Evolutionary conservation across 2,888 invertebrate species (phyloP).

Genomic region (Ectemnius continuus): DNA sequence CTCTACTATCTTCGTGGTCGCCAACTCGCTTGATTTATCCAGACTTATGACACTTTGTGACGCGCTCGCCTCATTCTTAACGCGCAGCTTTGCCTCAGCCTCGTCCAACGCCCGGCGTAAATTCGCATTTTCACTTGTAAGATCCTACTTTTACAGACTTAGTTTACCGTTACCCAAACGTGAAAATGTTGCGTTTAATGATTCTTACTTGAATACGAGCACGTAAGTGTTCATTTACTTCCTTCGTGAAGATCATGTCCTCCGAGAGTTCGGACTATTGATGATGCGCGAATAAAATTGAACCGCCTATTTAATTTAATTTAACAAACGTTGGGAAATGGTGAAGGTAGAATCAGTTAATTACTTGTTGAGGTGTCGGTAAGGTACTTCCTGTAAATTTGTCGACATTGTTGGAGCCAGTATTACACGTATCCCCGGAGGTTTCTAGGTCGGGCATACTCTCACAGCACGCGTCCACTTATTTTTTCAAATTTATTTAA

Average conservation of each 20-base stretch:
- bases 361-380: no score
- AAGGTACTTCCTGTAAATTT: no score
- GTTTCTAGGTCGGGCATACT: no score
- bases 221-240: constrained; percentile 82
- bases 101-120: constrained; percentile 64
- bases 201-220: constrained; percentile 81
- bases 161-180: neutral
- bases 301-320: no score
- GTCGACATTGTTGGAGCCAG: no score
- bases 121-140: constrained; percentile 66
- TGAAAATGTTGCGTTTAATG: neutral
- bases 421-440: no score
- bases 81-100: constrained; percentile 53
- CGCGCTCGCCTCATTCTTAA: constrained; percentile 1
- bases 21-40: constrained; percentile 79
- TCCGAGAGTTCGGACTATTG: constrained; percentile 61
- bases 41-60: constrained; percentile 21
- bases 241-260: constrained; percentile 81
- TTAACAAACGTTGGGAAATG: no score
- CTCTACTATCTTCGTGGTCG: constrained; percentile 84
- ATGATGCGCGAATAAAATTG: no score
- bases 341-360: constrained; percentile 12
- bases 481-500: no score
- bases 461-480: no score
- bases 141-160: constrained; percentile 52